phyloP scores from a whole-genome alignment of 2,888 invertebrate species.

The Masnerella sp. region DNA sequence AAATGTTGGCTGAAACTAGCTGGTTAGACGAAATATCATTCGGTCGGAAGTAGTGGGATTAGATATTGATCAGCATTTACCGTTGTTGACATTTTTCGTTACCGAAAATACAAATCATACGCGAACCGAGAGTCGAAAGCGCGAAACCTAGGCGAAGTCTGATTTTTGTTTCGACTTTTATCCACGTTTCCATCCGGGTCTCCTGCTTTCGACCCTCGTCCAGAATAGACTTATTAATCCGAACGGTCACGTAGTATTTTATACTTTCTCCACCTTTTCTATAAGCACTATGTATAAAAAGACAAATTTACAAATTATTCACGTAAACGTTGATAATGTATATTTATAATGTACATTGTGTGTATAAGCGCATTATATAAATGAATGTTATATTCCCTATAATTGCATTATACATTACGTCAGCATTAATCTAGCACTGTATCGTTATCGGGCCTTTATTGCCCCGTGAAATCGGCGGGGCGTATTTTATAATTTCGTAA shows the following conservation, averaged over 20 bases:
- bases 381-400: conserved; percentile 56
- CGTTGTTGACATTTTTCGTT: conserved; percentile 15
- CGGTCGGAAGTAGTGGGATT: no score
- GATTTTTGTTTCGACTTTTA: conserved; percentile 39
- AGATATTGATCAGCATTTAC: conserved; percentile 6
- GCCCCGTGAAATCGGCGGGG: conserved; percentile 37
- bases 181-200: conserved; percentile 2
- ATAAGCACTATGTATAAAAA: conserved; percentile 64
- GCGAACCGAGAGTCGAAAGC: conserved; percentile 7
- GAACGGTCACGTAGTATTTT: conserved; percentile 68
- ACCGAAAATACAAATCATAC: conserved; percentile 24
- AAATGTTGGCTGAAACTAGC: background rate
- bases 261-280: conserved; percentile 69
- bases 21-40: no score
- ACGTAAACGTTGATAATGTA: conserved; percentile 70
- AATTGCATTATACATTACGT: conserved; percentile 58
- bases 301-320: conserved; percentile 65
- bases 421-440: conserved; percentile 52
- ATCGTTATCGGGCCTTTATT: conserved; percentile 53
- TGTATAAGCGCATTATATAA: conserved; percentile 67
- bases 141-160: no score
- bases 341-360: conserved; percentile 73
- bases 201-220: conserved; percentile 27
- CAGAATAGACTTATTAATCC: conserved; percentile 52
- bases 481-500: conserved; percentile 58